These are phyloP conservation scores for Lipotes vexillifer DNA, from an alignment of 2,113 vertebrate species.

Conservation along the genomic window DNA sequence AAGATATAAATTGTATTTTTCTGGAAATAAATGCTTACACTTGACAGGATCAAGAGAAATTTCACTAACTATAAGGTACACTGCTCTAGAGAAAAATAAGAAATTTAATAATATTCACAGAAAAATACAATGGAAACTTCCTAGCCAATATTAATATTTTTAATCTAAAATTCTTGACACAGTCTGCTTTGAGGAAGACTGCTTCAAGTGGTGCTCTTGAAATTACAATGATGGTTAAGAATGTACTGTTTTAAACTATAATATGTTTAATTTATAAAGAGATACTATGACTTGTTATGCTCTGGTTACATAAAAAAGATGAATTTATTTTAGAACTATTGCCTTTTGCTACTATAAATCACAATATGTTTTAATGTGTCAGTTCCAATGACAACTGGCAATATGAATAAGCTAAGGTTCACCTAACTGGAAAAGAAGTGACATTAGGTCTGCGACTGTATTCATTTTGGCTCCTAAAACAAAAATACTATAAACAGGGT, in stretches of 20 bases:
- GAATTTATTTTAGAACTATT: not conserved
- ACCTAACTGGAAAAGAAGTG: not conserved
- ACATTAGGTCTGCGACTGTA: not conserved
- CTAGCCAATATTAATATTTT: not conserved
- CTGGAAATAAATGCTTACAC: not conserved
- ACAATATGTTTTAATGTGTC: not conserved
- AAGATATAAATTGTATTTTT: not conserved
- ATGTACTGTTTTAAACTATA: not conserved
- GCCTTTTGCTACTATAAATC: not conserved
- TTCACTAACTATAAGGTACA: not conserved
- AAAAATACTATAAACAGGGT: not conserved
- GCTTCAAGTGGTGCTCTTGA: not conserved
- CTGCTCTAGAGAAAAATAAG: not conserved
- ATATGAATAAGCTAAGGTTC: not conserved
- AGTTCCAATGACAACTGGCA: not conserved
- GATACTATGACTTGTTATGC: not conserved
- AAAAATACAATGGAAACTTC: not conserved
- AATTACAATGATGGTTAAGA: not conserved
- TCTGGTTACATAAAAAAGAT: not conserved
- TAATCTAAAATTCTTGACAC: not conserved
- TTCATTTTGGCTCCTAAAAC: not conserved
- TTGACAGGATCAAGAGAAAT: not conserved
- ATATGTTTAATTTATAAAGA: not conserved
- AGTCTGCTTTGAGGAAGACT: not conserved
- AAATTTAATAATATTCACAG: not conserved